Evolutionary conservation across 1,140 invertebrate genomes (phyloP).

Genomic region (Drosophila parabipectinata): DNA sequence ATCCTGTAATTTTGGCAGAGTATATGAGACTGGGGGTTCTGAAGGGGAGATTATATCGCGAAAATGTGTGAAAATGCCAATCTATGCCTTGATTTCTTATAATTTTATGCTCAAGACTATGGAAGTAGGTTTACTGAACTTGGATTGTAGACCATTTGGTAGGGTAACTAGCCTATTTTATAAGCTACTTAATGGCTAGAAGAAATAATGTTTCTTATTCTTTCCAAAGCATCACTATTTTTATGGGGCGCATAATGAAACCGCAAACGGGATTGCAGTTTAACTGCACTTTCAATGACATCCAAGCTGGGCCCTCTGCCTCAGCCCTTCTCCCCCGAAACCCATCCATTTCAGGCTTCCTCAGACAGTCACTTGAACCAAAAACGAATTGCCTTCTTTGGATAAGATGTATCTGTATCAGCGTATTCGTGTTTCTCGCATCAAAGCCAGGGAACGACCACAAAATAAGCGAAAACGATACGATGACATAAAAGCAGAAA

Average conservation of each 20-base stretch:
- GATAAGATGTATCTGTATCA: slow-evolving; percentile 20
- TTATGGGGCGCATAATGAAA: slow-evolving; percentile 74
- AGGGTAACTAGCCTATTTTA: slow-evolving; percentile 20
- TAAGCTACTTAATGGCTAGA: background rate
- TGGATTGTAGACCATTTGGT: background rate
- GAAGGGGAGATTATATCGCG: background rate
- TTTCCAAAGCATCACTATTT: slow-evolving; percentile 32
- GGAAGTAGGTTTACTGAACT: too few relatives aligned
- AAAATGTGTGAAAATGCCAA: too few relatives aligned
- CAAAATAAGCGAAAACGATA: slow-evolving; percentile 63
- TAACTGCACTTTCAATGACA: slow-evolving; percentile 75
- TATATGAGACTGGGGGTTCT: background rate
- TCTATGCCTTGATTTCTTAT: too few relatives aligned
- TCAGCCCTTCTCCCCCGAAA: background rate
- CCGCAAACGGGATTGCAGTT: slow-evolving; percentile 73
- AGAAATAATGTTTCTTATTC: slow-evolving; percentile 37
- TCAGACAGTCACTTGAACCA: slow-evolving; percentile 54
- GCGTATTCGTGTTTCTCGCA: slow-evolving; percentile 10
- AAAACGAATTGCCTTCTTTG: slow-evolving; percentile 58
- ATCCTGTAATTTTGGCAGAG: slow-evolving; percentile 12
- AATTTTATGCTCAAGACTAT: background rate
- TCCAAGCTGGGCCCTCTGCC: slow-evolving; percentile 10
- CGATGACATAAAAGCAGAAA: slow-evolving; percentile 67
- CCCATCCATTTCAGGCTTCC: background rate
- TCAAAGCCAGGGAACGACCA: slow-evolving; percentile 27